Percentiles rank a stretch among this genome's conserved stretches.
These are phyloP conservation scores for Megaceryle alcyon DNA, from an alignment of 2,797 vertebrate genomes.

Conservation along the genomic window DNA sequence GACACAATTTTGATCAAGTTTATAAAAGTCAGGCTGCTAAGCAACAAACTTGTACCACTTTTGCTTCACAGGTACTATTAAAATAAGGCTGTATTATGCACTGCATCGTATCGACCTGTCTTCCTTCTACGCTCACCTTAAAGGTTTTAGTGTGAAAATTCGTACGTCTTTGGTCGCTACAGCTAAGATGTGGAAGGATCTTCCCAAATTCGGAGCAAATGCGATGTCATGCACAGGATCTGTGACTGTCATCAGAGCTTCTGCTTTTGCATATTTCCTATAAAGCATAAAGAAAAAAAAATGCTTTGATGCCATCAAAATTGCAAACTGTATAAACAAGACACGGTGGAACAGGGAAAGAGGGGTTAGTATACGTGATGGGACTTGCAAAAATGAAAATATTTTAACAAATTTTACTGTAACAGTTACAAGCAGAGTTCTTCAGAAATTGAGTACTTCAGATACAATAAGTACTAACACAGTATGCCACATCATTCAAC, in stretches of 20 bases:
- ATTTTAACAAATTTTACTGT: not conserved
- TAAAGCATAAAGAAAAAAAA: not conserved
- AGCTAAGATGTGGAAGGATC: slow-evolving; percentile 95
- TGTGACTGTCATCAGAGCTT: slow-evolving; percentile 94
- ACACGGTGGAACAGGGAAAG: not conserved
- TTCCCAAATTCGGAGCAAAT: slow-evolving; percentile 95
- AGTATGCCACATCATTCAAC: not conserved
- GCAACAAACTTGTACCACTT: not conserved
- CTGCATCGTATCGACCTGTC: not conserved
- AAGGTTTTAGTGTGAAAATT: slow-evolving; percentile 95
- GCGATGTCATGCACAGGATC: slow-evolving; percentile 96
- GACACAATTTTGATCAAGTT: too few relatives aligned
- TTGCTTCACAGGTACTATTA: not conserved
- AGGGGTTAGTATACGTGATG: fast-evolving
- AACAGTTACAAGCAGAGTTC: not conserved
- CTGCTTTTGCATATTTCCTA: slow-evolving; percentile 96
- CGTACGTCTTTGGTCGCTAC: slow-evolving; percentile 97
- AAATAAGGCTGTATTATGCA: not conserved
- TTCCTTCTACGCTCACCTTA: slow-evolving; percentile 84
- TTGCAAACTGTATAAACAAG: not conserved
- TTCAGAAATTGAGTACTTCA: not conserved
- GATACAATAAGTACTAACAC: not conserved
- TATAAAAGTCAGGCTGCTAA: not conserved
- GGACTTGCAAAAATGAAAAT: not conserved
- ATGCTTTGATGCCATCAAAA: not conserved